Base-by-base conservation (phyloP, 1,140 invertebrate genomes). In the Drosophila pectinifera region DNA sequence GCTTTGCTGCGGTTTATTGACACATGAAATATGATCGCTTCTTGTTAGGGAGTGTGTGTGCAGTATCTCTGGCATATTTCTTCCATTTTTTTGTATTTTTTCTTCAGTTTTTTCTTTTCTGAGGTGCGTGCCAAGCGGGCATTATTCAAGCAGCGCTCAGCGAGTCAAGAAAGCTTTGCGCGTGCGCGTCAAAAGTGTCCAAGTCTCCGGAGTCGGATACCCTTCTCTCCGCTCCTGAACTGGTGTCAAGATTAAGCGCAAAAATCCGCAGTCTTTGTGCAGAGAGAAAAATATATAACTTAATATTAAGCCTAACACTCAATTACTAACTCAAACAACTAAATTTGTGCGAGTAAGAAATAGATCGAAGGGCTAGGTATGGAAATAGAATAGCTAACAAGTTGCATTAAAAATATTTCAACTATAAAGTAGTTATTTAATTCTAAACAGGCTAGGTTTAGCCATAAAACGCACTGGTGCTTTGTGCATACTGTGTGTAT, bases 21-120 rank as follows among this genome's bases (percentile, higher is more conserved):
- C 83, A 88, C 75, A 82, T 88, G 83, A 86, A 86, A 86, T 86
- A 86, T 86, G 83, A 86, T 64, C 79, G 78, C 83, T 88, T 86
- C 83, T 88, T 82, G 82, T 81, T 67, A 65, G 56, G 28, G 53
- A 38, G 58, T 64, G 43, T 73, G 69, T 57, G 34, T 26, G n/a
- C n/a, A 34, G 28, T 28, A 31, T 51, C 46, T 55, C 11, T 36
- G 28, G 48, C 28, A 58, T 20, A 28, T 62, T n/a, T 55, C 13
- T 41, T 41, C 11, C n/a, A 18, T 62, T 54, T 39, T 39, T 26
- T 22, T 22, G 7, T 28, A 16, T 38, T 26, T 61, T 26, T 38
- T 26, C 14, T 18, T 6, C 18, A 2, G 1, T 34, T 34, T 34
- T 28, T 22, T 46, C 11, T 31, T 28, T 45, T 57, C 24, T 28